These are phyloP conservation scores for Synanthedon tipuliformis DNA, from an alignment of 2,888 invertebrate species.

Conservation along the genomic window DNA sequence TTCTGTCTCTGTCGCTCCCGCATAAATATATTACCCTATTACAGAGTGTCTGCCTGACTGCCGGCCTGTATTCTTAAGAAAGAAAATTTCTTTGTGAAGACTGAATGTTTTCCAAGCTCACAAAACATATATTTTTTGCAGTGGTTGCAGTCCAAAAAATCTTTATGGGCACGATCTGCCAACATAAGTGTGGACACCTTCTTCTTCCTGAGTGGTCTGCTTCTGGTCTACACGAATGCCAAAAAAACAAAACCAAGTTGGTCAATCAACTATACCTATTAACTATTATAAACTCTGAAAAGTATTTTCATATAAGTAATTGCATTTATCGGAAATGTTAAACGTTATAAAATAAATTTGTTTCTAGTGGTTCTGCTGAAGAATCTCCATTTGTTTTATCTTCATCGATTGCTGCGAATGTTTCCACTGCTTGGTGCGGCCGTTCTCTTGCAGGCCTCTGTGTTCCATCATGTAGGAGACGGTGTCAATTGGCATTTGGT, in stretches of 20 bases:
- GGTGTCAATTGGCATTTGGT: conserved; percentile 26
- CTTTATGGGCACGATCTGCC: conserved; percentile 6
- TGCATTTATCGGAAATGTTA: no score
- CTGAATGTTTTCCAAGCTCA: not conserved
- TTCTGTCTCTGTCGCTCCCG: no score
- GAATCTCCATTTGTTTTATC: conserved; percentile 35
- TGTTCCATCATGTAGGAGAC: conserved; percentile 24
- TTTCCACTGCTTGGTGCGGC: conserved; percentile 31
- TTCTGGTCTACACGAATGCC: conserved; percentile 8
- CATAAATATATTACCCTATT: no score
- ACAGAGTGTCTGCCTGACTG: no score
- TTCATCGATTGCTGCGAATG: conserved; percentile 34
- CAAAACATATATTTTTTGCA: conserved; percentile 1
- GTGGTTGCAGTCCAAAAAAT: conserved; percentile 2
- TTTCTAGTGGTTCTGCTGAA: conserved; percentile 21
- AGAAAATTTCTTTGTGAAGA: no score
- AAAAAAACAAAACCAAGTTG: conserved; percentile 7
- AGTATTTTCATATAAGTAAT: no score
- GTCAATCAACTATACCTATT: not conserved
- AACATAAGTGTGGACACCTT: conserved; percentile 10
- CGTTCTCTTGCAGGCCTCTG: conserved; percentile 28
- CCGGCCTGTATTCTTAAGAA: no score
- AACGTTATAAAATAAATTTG: not conserved
- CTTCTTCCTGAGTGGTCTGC: conserved; percentile 10
- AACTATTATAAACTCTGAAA: no score